Evolutionary conservation across 2,113 vertebrate genomes (phyloP), one percentile per base, ranked within the genome.

Genomic region (Mustela lutreola): DNA sequence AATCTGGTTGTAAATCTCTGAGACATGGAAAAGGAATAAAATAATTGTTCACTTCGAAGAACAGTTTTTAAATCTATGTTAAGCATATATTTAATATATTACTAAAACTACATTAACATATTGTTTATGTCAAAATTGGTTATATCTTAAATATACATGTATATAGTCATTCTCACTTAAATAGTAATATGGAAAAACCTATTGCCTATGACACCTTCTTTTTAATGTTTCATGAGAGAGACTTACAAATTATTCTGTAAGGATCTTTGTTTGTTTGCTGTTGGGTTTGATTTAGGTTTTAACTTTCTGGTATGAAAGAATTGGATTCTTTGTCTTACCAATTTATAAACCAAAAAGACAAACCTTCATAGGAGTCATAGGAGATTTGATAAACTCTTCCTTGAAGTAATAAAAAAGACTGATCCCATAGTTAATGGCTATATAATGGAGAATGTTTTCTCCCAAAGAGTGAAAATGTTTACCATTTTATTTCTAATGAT

Each of bases 281-380:
- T 31, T 96, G n/a, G 15, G 18, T 85, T 91, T 56, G 22, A 71
- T 71, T 91, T 76, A 67, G 22, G 5, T 45, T 94, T 85, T 81
- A 65, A 60, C 18, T 86, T 97, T 65, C 22, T 63, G 10, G 4
- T 71, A 22, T 28, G 15, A 81, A 91, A 76, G 89, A 90, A 36
- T 58, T 4, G 78, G 21, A 26, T 48, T 31, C 31, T 65, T 91
- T 89, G 19, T 86, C 36, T 89, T 85, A 56, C 2, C 81, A 82
- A 89, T 53, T 89, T 91, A 8, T 78, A 97, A 85, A 81, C 4
- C 11, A 80, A 95, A 75, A 85, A 85, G 8, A 24, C 50, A 95
- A 89, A 84, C 0, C 14, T 83, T 89, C 70, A 39, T n/a, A 26
- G 2, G 19, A 33, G 8, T 89, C 70, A 39, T n/a, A 26, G 2